Conservation (phyloP, 1,140 invertebrate genomes). For the Psix sp. region DNA sequence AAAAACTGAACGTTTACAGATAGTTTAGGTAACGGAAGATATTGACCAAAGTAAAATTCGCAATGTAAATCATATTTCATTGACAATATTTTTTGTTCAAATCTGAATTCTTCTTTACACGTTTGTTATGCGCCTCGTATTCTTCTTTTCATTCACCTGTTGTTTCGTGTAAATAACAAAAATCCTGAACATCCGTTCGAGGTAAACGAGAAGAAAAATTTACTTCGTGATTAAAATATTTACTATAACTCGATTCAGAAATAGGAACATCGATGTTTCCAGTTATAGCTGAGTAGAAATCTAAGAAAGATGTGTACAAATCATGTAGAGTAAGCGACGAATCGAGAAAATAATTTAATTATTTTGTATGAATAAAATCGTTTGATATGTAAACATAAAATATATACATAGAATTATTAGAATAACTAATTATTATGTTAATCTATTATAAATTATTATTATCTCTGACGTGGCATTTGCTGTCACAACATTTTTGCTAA, state of each 20-base stretch:
- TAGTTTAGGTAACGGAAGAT: conserved; percentile 24
- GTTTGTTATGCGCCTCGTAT: conserved; percentile 13
- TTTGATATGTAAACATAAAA: conserved; percentile 7
- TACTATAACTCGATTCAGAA: conserved; percentile 3
- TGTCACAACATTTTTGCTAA: too few relatives aligned
- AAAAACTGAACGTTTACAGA: conserved; percentile 26
- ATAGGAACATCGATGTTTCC: background rate
- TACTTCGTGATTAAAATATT: conserved; percentile 12
- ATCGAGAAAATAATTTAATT: conserved; percentile 19
- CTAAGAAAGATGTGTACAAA: background rate
- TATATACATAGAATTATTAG: conserved; percentile 1
- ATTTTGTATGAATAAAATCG: background rate
- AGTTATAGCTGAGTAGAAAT: conserved; percentile 5
- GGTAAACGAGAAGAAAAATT: conserved; percentile 6
- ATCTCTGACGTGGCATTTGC: too few relatives aligned
- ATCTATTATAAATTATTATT: too few relatives aligned
- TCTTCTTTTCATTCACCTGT: conserved; percentile 9
- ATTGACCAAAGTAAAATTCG: conserved; percentile 27
- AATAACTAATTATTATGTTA: too few relatives aligned
- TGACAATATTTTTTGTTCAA: conserved; percentile 5
- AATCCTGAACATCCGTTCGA: conserved; percentile 5
- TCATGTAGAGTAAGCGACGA: conserved; percentile 4
- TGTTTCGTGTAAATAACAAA: conserved; percentile 3
- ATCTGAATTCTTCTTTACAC: conserved; percentile 5
- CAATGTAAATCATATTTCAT: conserved; percentile 11